A percentile compares a stretch with the other conserved stretches of the same genome.
These are phyloP conservation scores for Alligator mississippiensis DNA, from an alignment of 2,113 vertebrate species.

Conservation along the genomic window DNA sequence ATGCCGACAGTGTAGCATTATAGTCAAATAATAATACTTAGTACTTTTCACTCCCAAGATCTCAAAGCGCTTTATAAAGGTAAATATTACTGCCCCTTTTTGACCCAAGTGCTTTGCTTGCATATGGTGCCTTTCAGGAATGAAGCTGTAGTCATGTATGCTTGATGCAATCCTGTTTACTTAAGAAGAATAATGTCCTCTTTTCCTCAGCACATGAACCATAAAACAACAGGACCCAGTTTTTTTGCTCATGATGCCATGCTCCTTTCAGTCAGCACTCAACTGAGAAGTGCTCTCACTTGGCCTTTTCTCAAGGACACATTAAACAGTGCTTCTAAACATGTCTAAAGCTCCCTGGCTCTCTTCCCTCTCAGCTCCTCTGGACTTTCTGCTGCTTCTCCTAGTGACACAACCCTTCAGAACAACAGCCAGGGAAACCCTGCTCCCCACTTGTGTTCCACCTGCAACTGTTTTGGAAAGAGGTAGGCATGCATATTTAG, in stretches of 20 bases:
- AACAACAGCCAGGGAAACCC: background rate
- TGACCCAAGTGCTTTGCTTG: too few relatives aligned
- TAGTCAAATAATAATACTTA: background rate
- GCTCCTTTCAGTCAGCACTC: background rate
- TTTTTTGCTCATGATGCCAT: background rate
- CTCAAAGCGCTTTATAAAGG: background rate
- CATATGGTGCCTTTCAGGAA: too few relatives aligned
- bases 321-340: background rate
- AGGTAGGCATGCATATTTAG: accelerated
- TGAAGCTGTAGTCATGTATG: too few relatives aligned
- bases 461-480: background rate
- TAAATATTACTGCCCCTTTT: accelerated
- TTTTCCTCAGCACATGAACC: background rate
- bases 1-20: background rate
- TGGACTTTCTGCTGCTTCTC: background rate
- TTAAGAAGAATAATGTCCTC: background rate
- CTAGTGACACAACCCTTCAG: background rate
- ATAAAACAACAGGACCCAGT: background rate
- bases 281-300: background rate
- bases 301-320: accelerated
- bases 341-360: background rate
- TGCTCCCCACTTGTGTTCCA: accelerated
- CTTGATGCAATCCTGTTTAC: too few relatives aligned
- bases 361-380: background rate
- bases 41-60: background rate